phyloP scores from a whole-genome alignment of 2,113 vertebrate species.

The Pycnonotus jocosus region DNA sequence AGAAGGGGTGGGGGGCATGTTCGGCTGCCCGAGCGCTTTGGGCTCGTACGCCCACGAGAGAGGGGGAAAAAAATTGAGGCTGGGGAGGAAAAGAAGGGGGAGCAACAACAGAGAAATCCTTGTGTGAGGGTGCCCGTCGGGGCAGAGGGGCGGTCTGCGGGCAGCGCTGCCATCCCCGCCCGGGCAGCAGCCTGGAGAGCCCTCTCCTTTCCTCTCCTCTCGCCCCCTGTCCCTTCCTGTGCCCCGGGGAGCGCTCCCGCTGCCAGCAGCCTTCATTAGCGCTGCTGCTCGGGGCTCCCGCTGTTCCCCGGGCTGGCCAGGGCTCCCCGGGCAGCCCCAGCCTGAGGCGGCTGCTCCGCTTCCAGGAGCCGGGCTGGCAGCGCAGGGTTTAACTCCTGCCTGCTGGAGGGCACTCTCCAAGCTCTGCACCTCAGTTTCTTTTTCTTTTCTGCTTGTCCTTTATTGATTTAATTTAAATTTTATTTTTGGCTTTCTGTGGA shows the following conservation, averaged over 20 bases:
- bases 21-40: background rate
- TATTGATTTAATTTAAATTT: background rate
- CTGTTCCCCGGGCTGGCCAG: background rate
- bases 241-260: background rate
- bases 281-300: background rate
- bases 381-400: background rate
- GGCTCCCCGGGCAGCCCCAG: background rate
- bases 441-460: background rate
- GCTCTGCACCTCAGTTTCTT: rapidly evolving
- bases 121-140: background rate
- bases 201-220: too few relatives aligned
- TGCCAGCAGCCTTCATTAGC: slow-evolving; percentile 29
- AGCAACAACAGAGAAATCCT: background rate
- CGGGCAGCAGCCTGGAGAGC: background rate
- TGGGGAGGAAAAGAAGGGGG: background rate
- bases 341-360: background rate
- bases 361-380: background rate
- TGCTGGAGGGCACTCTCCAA: background rate
- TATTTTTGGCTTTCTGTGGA: background rate
- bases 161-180: background rate
- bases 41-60: background rate
- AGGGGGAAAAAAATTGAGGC: background rate
- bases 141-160: background rate
- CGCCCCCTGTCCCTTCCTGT: too few relatives aligned
- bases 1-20: background rate